These are phyloP conservation scores for Neofelis nebulosa DNA, from an alignment of 2,113 vertebrate species.

Conservation along the genomic window DNA sequence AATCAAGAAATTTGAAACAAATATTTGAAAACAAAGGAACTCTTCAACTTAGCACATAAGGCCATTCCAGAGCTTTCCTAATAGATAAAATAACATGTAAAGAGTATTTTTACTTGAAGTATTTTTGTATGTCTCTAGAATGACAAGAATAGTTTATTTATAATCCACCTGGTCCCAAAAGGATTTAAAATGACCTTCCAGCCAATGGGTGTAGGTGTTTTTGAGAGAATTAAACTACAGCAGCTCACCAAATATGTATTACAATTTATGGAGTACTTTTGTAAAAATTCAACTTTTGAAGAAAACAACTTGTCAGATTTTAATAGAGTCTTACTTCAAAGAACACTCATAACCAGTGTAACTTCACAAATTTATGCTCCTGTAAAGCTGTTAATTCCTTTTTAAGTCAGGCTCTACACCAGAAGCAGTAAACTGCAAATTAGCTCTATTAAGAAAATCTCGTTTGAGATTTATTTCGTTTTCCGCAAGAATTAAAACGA, in stretches of 20 bases:
- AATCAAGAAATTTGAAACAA: slow-evolving; percentile 25
- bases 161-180: background rate
- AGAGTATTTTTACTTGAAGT: background rate
- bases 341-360: background rate
- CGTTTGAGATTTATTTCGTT: slow-evolving; percentile 7
- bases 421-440: slow-evolving; percentile 5
- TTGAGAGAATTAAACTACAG: background rate
- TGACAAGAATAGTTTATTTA: background rate
- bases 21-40: slow-evolving; percentile 39
- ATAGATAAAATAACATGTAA: background rate
- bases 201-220: background rate
- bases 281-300: slow-evolving; percentile 36
- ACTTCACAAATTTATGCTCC: background rate
- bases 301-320: slow-evolving; percentile 2
- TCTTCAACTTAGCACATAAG: background rate
- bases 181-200: background rate
- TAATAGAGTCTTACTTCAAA: background rate
- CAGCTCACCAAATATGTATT: slow-evolving; percentile 1
- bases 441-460: background rate
- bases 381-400: background rate
- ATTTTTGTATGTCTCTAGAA: background rate
- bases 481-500: slow-evolving; percentile 51
- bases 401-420: background rate
- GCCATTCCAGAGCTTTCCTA: background rate
- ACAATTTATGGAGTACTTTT: background rate